Evolutionary conservation across 2,888 invertebrate genomes (phyloP), one percentile per base, ranked within the genome.

Genomic region (Steinernema scapterisci): DNA sequence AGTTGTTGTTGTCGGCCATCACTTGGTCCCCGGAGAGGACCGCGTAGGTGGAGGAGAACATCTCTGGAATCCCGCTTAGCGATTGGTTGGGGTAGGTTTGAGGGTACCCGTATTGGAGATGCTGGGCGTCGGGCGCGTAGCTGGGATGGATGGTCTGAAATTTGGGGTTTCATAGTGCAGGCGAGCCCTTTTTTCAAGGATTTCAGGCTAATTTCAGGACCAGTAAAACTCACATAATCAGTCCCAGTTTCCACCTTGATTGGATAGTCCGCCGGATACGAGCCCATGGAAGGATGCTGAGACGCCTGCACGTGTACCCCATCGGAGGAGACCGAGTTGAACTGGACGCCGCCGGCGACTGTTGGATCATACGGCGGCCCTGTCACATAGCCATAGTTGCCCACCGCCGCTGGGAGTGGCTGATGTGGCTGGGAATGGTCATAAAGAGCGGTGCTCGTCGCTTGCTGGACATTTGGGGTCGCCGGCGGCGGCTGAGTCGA

Each of bases 271-370:
- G 11, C 16, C 63, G 23, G 63, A 31, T 63, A 63, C 11, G 27
- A 16, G 25, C 31, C 54, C 6, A 54, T 54, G 1, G 54, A 1
- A 27, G 16, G 31, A 38, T 63, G 27, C 31, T 31, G 27, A 3
- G 21, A 27, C 23, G 19, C n/a, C 23, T 52, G 52, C 16, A 27
- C n/a, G 44, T 43, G n/a, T 7, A 70, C 16, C 43, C 44, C 43
- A 31, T 38, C 44, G 71, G 44, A 44, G 71, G 71, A 71, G 44
- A 46, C 71, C 46, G 71, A 71, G 71, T 46, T 46, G 71, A 46
- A 71, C 38, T 3, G 38, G 38, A 9, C 38, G 3, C 3, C 38
- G 5, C 3, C n/a, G 7, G 46, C 38, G 44, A 45, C 71, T n/a
- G n/a, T n/a, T n/a, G n/a, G n/a, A 6, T 71, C 71, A 19, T 45